Base-by-base conservation (phyloP, 2,888 invertebrate species). In the Scaptomyza tumidula region DNA sequence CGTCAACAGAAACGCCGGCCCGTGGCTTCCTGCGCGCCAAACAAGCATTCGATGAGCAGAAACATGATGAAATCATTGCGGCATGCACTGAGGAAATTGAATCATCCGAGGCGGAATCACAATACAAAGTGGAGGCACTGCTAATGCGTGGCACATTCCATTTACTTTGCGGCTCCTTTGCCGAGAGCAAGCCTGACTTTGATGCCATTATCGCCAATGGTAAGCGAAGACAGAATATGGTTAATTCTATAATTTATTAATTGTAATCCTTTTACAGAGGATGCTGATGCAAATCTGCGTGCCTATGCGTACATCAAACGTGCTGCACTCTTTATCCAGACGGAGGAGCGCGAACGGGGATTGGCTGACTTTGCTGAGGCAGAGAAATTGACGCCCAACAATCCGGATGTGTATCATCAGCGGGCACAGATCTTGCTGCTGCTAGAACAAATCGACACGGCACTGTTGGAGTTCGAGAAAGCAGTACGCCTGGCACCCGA, bases 321-420 rank as follows among this genome's bases (percentile, higher is more conserved):
- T 70, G 98, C 97, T 11, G 96, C 97, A 6, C 93, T 98, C 66
- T 94, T 95, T 79, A 96, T 98, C 91, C 97, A 98, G 90, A 93
- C 95, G 56, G 96, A 96, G 81, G 94, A 95, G 71, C 93, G 95
- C 37, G 95, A 95, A 41, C 94, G 94, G 70, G 96, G 97, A 77
- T 93, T 97, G 78, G 94, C 94, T 57, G 97, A 97, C 91, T 98
- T 98, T 92, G 94, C 94, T 14, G 92, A 91, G 76, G 98, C 98
- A 35, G 95, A 95, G 44, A 93, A 94, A 83, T 90, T 97, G 50
- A 96, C 97, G 83, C 94, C 97, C 0, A 93, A 95, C 35, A 97
- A 96, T 91, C 94, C 96, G 24, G 99, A 99, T 91, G 95, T 99
- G 56, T 98, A 96, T 91, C 97, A 98, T 91, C 98, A 99, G 89